Percentiles rank a stretch among this genome's conserved stretches.
phyloP scores from a whole-genome alignment of 2,888 invertebrate species.

The Aphidoletes aphidimyza region DNA sequence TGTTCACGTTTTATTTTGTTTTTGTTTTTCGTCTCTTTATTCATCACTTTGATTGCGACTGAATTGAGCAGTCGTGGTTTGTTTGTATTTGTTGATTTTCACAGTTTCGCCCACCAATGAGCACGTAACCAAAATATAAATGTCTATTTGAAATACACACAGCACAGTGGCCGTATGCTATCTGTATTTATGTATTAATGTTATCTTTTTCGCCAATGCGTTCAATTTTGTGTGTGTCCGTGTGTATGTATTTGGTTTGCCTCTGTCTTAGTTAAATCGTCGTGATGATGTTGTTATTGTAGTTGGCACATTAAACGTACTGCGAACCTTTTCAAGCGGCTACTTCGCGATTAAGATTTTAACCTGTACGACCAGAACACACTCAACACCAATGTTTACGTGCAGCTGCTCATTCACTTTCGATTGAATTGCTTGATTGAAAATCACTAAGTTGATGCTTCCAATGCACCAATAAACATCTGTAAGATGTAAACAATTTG shows the following conservation, averaged over 20 bases:
- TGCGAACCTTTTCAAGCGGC: neutral
- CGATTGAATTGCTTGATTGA: neutral
- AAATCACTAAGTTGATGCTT: no score
- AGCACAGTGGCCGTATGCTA: neutral
- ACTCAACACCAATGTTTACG: neutral
- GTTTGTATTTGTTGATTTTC: neutral
- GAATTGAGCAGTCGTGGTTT: neutral
- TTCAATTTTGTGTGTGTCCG: neutral
- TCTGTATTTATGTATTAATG: neutral
- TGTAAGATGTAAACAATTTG: neutral
- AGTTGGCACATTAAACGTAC: constrained; percentile 8
- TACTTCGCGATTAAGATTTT: no score
- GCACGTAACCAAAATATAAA: neutral
- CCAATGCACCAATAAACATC: no score
- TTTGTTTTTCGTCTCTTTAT: neutral
- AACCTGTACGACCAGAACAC: neutral
- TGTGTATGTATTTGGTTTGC: neutral
- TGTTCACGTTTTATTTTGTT: constrained; percentile 18
- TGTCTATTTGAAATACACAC: neutral
- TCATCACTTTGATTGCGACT: neutral
- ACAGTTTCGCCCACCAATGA: neutral
- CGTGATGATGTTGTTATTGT: neutral
- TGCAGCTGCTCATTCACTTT: constrained; percentile 4
- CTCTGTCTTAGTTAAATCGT: neutral
- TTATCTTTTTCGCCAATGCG: neutral